Evolutionary conservation across 1,140 invertebrate species (phyloP).

Genomic region (Aphelinus atriplicis): DNA sequence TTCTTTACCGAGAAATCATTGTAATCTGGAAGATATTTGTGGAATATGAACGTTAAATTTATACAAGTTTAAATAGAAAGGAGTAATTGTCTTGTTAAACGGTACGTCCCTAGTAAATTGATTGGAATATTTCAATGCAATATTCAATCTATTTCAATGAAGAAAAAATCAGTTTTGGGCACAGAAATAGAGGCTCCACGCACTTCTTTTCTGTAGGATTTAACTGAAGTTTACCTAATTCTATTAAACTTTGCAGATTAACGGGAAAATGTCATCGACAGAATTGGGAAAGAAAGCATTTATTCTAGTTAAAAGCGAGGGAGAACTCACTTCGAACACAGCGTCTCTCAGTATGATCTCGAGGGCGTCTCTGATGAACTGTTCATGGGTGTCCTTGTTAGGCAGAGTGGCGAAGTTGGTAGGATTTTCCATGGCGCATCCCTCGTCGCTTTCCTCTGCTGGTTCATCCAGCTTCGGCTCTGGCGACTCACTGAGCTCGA

Average conservation of each 20-base stretch:
- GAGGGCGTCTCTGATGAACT: slow-evolving; percentile 75
- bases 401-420: slow-evolving; percentile 63
- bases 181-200: too few relatives aligned
- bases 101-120: too few relatives aligned
- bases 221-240: background rate
- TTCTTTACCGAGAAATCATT: too few relatives aligned
- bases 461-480: background rate
- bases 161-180: too few relatives aligned
- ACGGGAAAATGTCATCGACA: background rate
- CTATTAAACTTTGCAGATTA: background rate
- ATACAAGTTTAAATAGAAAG: too few relatives aligned
- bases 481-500: background rate
- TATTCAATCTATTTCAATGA: too few relatives aligned
- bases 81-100: too few relatives aligned
- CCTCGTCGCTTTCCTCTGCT: background rate
- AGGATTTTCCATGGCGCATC: background rate
- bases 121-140: too few relatives aligned
- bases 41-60: too few relatives aligned
- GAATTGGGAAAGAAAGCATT: background rate
- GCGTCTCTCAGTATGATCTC: slow-evolving; percentile 79
- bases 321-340: slow-evolving; percentile 72
- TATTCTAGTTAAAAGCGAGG: background rate
- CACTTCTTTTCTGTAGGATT: background rate
- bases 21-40: too few relatives aligned
- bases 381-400: slow-evolving; percentile 71